Percentiles rank a stretch among this genome's conserved stretches.
Conservation (phyloP, 2,888 invertebrate genomes). For the Cantharis rufa region DNA sequence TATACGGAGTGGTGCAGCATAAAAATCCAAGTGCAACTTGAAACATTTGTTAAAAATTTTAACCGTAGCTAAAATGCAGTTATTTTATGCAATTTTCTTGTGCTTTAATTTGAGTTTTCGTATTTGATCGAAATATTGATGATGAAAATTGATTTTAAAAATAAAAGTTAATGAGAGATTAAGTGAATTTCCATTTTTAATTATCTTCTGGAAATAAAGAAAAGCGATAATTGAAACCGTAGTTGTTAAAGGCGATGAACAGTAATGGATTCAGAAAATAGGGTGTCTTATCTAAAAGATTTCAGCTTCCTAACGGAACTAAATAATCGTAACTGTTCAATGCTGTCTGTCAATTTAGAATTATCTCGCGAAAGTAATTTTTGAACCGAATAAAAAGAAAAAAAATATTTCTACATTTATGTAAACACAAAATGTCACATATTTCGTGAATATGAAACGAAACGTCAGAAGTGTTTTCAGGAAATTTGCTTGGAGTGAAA, state of each 20-base stretch:
- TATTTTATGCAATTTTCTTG: too few species aligned
- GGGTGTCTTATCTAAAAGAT: constrained; percentile 36
- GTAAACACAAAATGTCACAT: not conserved
- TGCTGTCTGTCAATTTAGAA: constrained; percentile 20
- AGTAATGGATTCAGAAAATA: constrained; percentile 38
- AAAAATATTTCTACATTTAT: not conserved
- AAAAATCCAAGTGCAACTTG: too few species aligned
- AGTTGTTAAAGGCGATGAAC: constrained; percentile 38
- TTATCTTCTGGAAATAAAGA: constrained; percentile 25
- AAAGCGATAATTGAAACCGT: constrained; percentile 40
- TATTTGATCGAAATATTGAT: not conserved
- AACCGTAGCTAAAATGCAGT: too few species aligned
- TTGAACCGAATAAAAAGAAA: not conserved
- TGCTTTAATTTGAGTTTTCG: too few species aligned
- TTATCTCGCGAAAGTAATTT: constrained; percentile 21
- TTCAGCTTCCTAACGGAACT: constrained; percentile 29
- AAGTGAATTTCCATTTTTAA: constrained; percentile 31
- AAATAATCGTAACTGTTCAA: constrained; percentile 24
- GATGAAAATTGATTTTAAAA: not conserved
- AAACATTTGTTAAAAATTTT: too few species aligned
- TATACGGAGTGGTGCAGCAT: not conserved
- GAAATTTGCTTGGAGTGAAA: constrained; percentile 8
- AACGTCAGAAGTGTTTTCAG: constrained; percentile 13
- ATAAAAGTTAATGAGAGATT: constrained; percentile 20
- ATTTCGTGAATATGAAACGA: not conserved